Percentiles rank a stretch among this genome's conserved stretches.
Conservation (phyloP, 2,113 vertebrate genomes). For the Mastomys coucha region DNA sequence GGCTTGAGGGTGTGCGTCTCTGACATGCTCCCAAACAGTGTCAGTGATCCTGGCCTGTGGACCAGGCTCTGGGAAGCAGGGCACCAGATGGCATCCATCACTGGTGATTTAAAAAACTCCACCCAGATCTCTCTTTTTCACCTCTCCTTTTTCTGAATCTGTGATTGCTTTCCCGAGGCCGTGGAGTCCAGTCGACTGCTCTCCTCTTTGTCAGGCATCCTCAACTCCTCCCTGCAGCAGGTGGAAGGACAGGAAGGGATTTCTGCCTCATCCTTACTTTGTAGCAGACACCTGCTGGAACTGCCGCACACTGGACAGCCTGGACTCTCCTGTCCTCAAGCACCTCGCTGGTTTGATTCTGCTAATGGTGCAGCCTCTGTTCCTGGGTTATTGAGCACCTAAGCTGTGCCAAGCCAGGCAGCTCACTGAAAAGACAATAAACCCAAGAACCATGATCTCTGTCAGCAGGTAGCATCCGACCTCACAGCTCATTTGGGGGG, state of each 20-base stretch:
- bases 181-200: neutral
- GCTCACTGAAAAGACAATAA: neutral
- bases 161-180: neutral
- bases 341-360: neutral
- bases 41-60: no score
- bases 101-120: neutral
- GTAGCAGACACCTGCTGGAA: neutral
- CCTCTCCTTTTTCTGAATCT: neutral
- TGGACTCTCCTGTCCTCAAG: neutral
- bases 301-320: neutral
- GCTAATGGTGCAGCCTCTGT: neutral
- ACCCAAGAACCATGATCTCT: neutral
- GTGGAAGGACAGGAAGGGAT: neutral
- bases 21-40: neutral
- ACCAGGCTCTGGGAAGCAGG: neutral
- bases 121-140: neutral
- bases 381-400: neutral
- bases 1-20: no score
- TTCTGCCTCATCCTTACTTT: neutral
- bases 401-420: neutral
- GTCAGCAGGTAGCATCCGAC: neutral
- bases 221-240: neutral
- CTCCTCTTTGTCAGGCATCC: no score
- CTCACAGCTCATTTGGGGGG: neutral
- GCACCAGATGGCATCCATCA: neutral